A percentile compares a stretch with the other conserved stretches of the same genome.
Conservation (phyloP, 1,140 invertebrate species). For the Drosophila burlai region DNA sequence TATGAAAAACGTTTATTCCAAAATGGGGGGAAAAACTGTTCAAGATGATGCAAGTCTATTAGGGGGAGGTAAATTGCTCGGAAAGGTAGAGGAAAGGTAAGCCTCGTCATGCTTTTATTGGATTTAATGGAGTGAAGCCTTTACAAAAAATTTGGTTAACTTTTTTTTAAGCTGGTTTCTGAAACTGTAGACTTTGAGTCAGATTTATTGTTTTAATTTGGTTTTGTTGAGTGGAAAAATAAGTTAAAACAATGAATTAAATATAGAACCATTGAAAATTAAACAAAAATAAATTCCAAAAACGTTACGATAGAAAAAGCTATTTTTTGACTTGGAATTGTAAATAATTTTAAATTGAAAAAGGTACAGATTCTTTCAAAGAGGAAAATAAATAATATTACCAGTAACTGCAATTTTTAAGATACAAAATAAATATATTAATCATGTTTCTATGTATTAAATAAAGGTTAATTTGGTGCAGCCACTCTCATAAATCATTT, state of each 20-base stretch:
- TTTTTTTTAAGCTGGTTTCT: background rate
- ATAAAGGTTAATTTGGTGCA: no score
- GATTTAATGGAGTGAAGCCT: background rate
- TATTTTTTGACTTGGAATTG: no score
- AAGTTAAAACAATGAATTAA: background rate
- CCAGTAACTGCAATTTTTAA: no score
- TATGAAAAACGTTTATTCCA: conserved; percentile 33
- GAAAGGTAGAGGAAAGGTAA: background rate
- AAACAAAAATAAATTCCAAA: background rate
- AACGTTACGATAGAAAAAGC: no score
- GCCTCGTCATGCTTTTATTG: conserved; percentile 17
- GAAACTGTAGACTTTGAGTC: background rate
- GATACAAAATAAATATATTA: no score
- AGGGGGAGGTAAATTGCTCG: conserved; percentile 21
- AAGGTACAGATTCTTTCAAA: no score
- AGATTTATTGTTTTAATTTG: background rate
- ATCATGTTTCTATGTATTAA: no score
- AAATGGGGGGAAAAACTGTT: conserved; percentile 14
- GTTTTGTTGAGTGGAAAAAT: no score
- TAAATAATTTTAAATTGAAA: no score
- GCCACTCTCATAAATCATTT: no score
- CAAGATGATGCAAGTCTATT: conserved; percentile 21
- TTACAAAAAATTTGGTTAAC: background rate
- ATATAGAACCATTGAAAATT: no score
- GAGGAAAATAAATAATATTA: no score